A percentile compares a stretch with the other conserved stretches of the same genome.
phyloP scores from a whole-genome alignment of 2,888 invertebrate genomes.

The Brachylomia viminalis region DNA sequence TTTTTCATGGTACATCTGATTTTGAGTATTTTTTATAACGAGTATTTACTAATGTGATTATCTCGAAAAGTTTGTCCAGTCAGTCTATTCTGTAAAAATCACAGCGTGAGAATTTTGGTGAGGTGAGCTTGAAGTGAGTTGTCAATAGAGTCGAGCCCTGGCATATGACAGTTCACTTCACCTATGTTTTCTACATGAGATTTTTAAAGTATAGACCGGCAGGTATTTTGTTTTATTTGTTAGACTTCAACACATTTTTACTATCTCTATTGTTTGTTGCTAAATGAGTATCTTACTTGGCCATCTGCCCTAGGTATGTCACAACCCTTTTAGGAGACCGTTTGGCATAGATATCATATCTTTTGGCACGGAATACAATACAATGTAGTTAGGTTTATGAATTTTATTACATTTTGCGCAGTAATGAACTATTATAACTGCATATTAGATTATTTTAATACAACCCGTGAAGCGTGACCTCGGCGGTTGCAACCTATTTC shows the following conservation, averaged over 20 bases:
- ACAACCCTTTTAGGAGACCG: constrained; percentile 27
- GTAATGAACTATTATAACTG: constrained; percentile 22
- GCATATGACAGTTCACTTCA: background rate
- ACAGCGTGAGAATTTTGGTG: background rate
- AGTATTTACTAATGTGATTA: background rate
- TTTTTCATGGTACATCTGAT: background rate
- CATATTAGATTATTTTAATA: no score
- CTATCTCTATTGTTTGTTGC: constrained; percentile 47
- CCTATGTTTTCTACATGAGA: background rate
- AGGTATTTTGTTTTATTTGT: constrained; percentile 10
- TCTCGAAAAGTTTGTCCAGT: background rate
- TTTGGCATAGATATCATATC: constrained; percentile 38
- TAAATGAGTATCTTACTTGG: constrained; percentile 40
- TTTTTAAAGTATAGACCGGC: no score
- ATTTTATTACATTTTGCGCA: constrained; percentile 24
- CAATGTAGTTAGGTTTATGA: background rate
- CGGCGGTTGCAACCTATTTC: no score
- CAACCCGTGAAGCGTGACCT: no score
- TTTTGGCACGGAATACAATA: constrained; percentile 45
- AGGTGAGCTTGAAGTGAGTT: background rate
- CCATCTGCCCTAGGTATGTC: constrained; percentile 26
- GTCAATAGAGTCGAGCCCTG: background rate
- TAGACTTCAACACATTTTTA: constrained; percentile 12
- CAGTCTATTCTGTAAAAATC: background rate
- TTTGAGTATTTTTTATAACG: no score